Evolutionary conservation across 2,113 vertebrate genomes (phyloP).

Genomic region (Alces alces): DNA sequence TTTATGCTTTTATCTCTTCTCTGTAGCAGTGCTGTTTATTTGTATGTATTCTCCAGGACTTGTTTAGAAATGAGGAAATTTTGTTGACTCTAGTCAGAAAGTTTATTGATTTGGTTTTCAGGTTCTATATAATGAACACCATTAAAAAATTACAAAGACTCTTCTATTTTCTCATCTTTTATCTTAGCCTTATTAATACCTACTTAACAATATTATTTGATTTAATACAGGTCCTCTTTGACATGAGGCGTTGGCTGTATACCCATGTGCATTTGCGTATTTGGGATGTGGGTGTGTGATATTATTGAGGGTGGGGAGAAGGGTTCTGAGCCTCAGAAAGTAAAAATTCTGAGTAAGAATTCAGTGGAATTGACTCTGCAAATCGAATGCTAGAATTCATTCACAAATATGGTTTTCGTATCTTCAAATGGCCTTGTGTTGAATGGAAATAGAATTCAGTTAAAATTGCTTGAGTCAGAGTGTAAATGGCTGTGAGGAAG

Average conservation of each 20-base stretch:
- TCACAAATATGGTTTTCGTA: slow-evolving; percentile 10
- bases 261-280: background rate
- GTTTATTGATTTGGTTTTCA: background rate
- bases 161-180: background rate
- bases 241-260: background rate
- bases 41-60: background rate
- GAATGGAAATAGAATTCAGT: slow-evolving; percentile 39
- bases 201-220: background rate
- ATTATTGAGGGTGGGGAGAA: background rate
- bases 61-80: slow-evolving; percentile 13
- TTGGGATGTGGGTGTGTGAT: background rate
- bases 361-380: background rate
- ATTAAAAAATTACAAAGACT: background rate
- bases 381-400: slow-evolving; percentile 1
- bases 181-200: background rate
- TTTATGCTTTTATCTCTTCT: background rate
- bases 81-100: slow-evolving; percentile 22
- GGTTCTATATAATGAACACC: background rate
- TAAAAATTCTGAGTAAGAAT: background rate
- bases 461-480: slow-evolving; percentile 35
- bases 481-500: slow-evolving; percentile 28
- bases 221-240: background rate
- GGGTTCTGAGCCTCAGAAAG: background rate
- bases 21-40: background rate
- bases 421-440: slow-evolving; percentile 50